Evolutionary conservation across 2,888 invertebrate species (phyloP), one percentile per base, ranked within the genome.

Genomic region (Hyposoter didymator): DNA sequence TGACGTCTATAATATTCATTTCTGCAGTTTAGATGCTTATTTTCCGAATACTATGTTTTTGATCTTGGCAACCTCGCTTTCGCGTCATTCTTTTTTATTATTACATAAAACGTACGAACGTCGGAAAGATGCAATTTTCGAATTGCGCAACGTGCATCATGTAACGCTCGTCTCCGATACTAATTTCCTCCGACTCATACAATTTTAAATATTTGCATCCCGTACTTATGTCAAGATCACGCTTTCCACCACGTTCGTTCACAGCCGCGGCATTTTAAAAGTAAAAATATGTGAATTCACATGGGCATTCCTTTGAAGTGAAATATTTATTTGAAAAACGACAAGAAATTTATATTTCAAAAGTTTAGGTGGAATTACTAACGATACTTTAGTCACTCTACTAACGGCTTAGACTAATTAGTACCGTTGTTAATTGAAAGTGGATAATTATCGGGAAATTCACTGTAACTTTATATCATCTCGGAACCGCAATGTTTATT

Each of bases 141-240:
- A 78, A 62, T 82, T 82, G 82, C 84, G n/a, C 82, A 84, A 84
- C 82, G 45, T 52, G 49, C 35, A 39, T 82, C 69, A 74, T 78
- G 78, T 82, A 84, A 84, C 72, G 35, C n/a, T 43, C 28, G 47
- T 64, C 52, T 64, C 74, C 39, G n/a, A 19, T 32, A 32, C 47
- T 32, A 14, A 74, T 52, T 64, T 28, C 74, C 45, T 72, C 8
- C 17, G 17, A 70, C n/a, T 7, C n/a, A 22, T 1, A 72, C n/a
- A 10, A 52, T 59, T 59, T 59, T 4, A 8, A 72, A 12, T 72
- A 19, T 14, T n/a, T 66, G 8, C 35, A 39, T n/a, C 35, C n/a
- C n/a, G 35, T 72, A 52, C 35, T 28, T 35, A 12, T 52, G 12
- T 52, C 28, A 39, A 39, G 39, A 39, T 66, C 35, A n/a, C 19